Evolutionary conservation across 2,797 vertebrate genomes (phyloP), one percentile per base, ranked within the genome.

Genomic region (Morelia viridis): DNA sequence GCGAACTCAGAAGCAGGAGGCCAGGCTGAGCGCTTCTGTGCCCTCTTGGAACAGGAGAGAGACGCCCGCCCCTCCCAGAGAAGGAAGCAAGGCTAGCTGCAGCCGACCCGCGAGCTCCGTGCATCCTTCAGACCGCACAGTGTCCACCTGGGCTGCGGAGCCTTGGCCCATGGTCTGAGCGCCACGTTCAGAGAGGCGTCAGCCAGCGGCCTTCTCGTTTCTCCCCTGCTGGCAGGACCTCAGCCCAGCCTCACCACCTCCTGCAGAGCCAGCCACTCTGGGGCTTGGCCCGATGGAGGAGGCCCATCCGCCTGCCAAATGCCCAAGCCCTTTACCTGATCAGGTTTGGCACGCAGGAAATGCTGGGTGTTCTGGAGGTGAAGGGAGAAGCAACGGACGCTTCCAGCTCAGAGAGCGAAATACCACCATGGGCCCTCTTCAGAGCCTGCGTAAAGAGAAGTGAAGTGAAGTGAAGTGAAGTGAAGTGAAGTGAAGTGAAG

Each of bases 311-410:
- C 1, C 60, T 10, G 41, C 0, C 3, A 15, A 22, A 5, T 1
- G 31, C 1, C 2, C 2, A 1, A 60, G 2, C 31, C 13, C 46
- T 26, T 28, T 98, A 99, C 99, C 99, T 99, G 97, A 99, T 99
- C 87, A 99, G 98, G 96, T 98, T 99, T 93, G 99, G 99, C 94
- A 99, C 99, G 24, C 99, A 99, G 95, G 98, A 98, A 97, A 99
- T 99, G 98, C 99, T 99, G 89, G 99, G 98, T 61, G 98, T 98
- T 95, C 96, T 98, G 93, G 99, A 99, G 96, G 99, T 99, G 97
- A 99, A 99, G 0, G 99, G 99, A 76, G 99, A 99, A 11, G 99
- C 99, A 88, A 99, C 99, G 0, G 99, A 99, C 61, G 99, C 99
- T 97, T 99, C 99, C 1, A 99, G 98, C 95, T 99, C 99, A 2